phyloP scores from a whole-genome alignment of 2,888 invertebrate species.

The Agrotis clavis region DNA sequence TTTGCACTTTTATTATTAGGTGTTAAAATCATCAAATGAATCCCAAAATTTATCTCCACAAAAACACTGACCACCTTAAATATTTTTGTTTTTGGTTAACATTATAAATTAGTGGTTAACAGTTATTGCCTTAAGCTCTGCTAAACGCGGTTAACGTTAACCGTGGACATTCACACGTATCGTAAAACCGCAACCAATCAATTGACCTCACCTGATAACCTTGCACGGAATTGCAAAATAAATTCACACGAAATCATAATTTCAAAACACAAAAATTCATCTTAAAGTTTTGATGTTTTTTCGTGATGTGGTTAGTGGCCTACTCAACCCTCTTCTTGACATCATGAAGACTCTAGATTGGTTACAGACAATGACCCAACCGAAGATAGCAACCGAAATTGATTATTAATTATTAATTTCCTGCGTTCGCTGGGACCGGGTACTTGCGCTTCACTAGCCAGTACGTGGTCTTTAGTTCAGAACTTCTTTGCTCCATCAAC shows the following conservation, averaged over 20 bases:
- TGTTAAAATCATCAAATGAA: no score
- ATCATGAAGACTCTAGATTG: no score
- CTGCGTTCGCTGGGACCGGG: no score
- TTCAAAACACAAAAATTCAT: slow-evolving; percentile 60
- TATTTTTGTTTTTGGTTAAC: slow-evolving; percentile 16
- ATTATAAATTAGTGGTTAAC: slow-evolving; percentile 33
- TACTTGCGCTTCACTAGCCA: no score
- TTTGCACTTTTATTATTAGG: no score
- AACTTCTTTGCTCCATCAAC: background rate
- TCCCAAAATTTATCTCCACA: background rate
- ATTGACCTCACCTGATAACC: slow-evolving; percentile 65
- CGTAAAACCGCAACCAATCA: slow-evolving; percentile 59
- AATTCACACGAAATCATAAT: slow-evolving; percentile 65
- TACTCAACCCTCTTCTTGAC: no score
- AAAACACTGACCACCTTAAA: background rate
- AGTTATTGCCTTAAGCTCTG: slow-evolving; percentile 51
- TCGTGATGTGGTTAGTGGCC: no score
- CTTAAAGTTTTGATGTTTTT: slow-evolving; percentile 29
- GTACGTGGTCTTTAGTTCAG: background rate
- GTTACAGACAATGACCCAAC: no score
- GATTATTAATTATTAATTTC: no score
- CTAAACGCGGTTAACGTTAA: slow-evolving; percentile 48
- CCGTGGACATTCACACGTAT: slow-evolving; percentile 53
- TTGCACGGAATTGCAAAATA: slow-evolving; percentile 63
- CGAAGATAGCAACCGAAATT: no score